phyloP scores from a whole-genome alignment of 2,888 invertebrate species.

The Noctua janthe region DNA sequence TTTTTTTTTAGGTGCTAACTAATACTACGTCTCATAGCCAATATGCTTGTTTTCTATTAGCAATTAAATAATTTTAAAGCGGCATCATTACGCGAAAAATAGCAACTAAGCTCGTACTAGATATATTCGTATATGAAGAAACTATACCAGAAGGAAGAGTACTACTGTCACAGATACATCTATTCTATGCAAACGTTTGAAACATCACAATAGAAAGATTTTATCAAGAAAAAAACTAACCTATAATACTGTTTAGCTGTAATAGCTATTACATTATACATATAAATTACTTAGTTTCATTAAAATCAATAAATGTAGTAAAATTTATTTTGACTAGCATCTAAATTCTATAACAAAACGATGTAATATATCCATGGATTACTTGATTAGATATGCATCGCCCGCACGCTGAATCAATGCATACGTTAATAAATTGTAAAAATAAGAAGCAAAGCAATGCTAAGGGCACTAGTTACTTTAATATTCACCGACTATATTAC shows the following conservation, averaged over 20 bases:
- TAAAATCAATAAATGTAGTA: constrained; percentile 83
- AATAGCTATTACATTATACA: constrained; percentile 79
- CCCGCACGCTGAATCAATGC: constrained; percentile 33
- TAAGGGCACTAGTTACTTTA: constrained; percentile 21
- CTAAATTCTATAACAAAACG: constrained; percentile 79
- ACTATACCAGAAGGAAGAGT: constrained; percentile 57
- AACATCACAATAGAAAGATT: constrained; percentile 84
- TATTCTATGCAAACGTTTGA: constrained; percentile 75
- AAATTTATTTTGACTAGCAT: constrained; percentile 88
- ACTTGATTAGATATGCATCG: constrained; percentile 46
- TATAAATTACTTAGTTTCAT: constrained; percentile 79
- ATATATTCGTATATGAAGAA: constrained; percentile 57
- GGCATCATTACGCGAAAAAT: constrained; percentile 51
- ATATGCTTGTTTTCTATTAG: constrained; percentile 48
- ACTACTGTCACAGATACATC: constrained; percentile 71
- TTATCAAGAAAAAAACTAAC: constrained; percentile 86
- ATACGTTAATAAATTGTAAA: constrained; percentile 27
- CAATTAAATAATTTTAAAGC: constrained; percentile 57
- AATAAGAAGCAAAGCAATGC: constrained; percentile 59
- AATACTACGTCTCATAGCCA: constrained; percentile 62
- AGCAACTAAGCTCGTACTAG: constrained; percentile 60
- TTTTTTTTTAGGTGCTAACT: constrained; percentile 61
- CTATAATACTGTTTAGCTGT: constrained; percentile 89
- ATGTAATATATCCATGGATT: constrained; percentile 60
- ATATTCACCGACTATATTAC: constrained; percentile 21